Base-by-base conservation (phyloP, 2,888 invertebrate species). In the Graphium colonna region DNA sequence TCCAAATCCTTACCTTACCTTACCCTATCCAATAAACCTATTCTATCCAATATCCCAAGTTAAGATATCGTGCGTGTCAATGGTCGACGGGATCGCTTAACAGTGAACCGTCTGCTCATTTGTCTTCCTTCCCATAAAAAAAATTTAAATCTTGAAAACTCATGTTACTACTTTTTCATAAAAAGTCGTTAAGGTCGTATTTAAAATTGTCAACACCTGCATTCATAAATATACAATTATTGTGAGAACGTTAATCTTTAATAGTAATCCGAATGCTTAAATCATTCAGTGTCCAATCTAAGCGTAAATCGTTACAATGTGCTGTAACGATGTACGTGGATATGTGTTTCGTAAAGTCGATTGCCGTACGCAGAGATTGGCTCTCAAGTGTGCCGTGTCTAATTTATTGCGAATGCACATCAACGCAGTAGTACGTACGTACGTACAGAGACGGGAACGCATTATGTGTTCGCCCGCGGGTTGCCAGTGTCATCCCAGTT, bases 371-470 rank as follows among this genome's bases (percentile, higher is more conserved):
- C 65, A 63, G 67, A 79, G 79, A 81, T 82, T 78, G 77, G 77
- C 73, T 78, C 73, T 74, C 74, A 69, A 74, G 68, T 76, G 62
- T 61, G 68, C 77, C 78, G 79, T 82, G 72, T 80, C 80, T 78
- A 82, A 83, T 84, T 83, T 81, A 81, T 82, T 79, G 74, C 76
- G 75, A 77, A 75, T 78, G 75, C 70, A 69, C 77, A 77, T 79
- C 75, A 69, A 64, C 59, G 59, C 47, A 53, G 52, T n/a, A n/a
- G n/a, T n/a, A n/a, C n/a, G n/a, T n/a, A n/a, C n/a, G 33, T 54
- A 49, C 43, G 40, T 21, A 9, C 41, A n/a, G 16, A 51, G 40
- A 33, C 45, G n/a, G 46, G 42, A 44, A 38, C 18, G 54, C 54
- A 49, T 53, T 47, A 43, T 46, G 40, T 46, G 59, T 60, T 58